Base-by-base conservation (phyloP, 23 tunicate species). In the Phallusia fumigata region DNA sequence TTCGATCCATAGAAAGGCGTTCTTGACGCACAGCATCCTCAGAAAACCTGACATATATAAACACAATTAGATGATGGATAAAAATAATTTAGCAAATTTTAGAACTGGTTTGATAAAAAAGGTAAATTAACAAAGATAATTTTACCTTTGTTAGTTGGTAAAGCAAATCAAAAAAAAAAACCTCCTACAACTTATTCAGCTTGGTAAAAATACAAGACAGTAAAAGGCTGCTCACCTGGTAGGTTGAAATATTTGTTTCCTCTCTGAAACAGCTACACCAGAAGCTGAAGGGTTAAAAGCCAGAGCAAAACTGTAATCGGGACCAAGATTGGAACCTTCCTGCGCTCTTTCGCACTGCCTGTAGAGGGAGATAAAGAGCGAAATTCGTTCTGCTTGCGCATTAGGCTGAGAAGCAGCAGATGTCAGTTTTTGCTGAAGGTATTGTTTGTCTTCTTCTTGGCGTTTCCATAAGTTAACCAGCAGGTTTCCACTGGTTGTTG, bases 321-420 rank as follows among this genome's bases (percentile, higher is more conserved):
- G 18, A 36, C 74, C 81, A 0, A 76, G 76, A 12, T 40, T 35
- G 28, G 31, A 24, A 19, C 82, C 81, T 79, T 86, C 85, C 47
- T 80, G 64, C 18, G 85, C 88, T 84, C 97, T 51, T 31, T 88
- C 77, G 73, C 97, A 83, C 76, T 92, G 97, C 32, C 86, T 74
- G 76, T 80, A 84, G 35, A 92, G 79, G 45, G 91, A 53, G 18
- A 88, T 53, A 52, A 77, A 86, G 18, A 87, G 30, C 19, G 64
- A 81, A 0, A 87, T 69, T 24, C 89, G 76, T 52, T 83, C 83
- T 22, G 80, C 35, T 11, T 64, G 52, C 11, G 51, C 79, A 50
- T 53, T 22, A 28, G 31, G 64, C 36, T 79, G 50, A 3, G 85
- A 53, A 0, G 77, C 40, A 52, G 69, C 69, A 11, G 50, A 31